Base-by-base conservation (phyloP, 2,797 vertebrate species). In the Pyrocephalus nanus region DNA sequence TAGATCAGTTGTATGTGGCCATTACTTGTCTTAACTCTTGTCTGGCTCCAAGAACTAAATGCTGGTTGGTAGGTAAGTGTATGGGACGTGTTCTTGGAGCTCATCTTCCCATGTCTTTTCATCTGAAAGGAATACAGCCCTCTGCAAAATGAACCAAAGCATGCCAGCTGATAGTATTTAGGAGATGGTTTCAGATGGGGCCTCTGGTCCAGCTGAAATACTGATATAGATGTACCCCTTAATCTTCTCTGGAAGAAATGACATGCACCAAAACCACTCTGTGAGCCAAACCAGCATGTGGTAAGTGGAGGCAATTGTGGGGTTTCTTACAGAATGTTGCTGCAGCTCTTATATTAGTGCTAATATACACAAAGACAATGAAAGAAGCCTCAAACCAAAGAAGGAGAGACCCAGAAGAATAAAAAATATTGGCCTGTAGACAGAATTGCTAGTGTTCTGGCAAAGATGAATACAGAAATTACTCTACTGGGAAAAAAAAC, bases 381-480 rank as follows among this genome's bases (percentile, higher is more conserved):
- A 87, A 16, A 83, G 50, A 90, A 92, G 4, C 22, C 71, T 85
- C 27, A 74, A 61, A 85, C 25, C 22, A 89, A 71, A 43, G 58
- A 38, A 82, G 54, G 42, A 92, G 26, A 88, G 53, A 88, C 62
- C 9, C 51, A 92, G 29, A 83, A 90, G 66, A 90, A 86, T 50
- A 88, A 75, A 91, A 94, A 90, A 53, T 48, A 55, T 5, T 94
- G 55, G 85, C 82, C 70, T 45, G 10, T 43, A 90, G n/a, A 30
- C 47, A 92, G 53, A 90, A 86, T 43, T 90, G 58, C 47, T 50
- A 70, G 87, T 88, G 62, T 90, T 95, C 86, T 96, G 90, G 91
- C 85, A 90, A 60, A 86, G 70, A 90, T 21, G 16, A 93, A 43
- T 38, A 25, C 26, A 93, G 65, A 91, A 90, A 95, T 84, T 0